Evolutionary conservation across 2,888 invertebrate species (phyloP), one percentile per base, ranked within the genome.

Genomic region (Rapana venosa): DNA sequence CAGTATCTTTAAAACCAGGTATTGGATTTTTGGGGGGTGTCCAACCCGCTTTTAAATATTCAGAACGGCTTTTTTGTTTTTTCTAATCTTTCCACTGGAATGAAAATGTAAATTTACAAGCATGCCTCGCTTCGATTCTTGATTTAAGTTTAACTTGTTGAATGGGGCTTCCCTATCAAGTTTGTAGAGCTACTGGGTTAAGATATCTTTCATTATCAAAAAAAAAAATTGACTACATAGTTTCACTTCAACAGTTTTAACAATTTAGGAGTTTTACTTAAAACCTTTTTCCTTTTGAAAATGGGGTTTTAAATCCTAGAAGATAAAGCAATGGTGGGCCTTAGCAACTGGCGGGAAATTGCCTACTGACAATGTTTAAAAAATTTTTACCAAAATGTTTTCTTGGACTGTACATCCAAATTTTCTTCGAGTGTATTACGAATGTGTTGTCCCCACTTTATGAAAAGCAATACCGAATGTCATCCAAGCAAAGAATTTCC

Each of bases 381-480:
- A 22, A 70, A 87, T 1, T 87, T 87, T n/a, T n/a, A 87, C 74
- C 66, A 70, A 47, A 35, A 87, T 35, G 70, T 74, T 70, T 87
- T 87, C 26, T 32, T 35, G 87, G 70, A 0, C 47, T 87, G 26
- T 36, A 26, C n/a, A 77, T 26, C 87, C 77, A 13, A 61, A 79
- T 30, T 56, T 47, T 20, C 56, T 91, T 11, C n/a, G 66, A 13
- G 83, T 90, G 0, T 90, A 91, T 70, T 90, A 86, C 81, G 85
- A 89, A 17, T 91, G 66, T 91, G 91, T 47, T 91, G 91, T 70
- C 58, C 89, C 11, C 70, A 85, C n/a, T 77, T 90, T 8, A 90
- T 8, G 81, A 87, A 0, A 26, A 56, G 61, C 70, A 56, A 56
- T 90, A 35, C 77, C 79, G 83, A 90, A 13, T 91, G 91, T 56